These are phyloP conservation scores for Helicoverpa armigera DNA, from an alignment of 1,140 invertebrate genomes.

Conservation along the genomic window DNA sequence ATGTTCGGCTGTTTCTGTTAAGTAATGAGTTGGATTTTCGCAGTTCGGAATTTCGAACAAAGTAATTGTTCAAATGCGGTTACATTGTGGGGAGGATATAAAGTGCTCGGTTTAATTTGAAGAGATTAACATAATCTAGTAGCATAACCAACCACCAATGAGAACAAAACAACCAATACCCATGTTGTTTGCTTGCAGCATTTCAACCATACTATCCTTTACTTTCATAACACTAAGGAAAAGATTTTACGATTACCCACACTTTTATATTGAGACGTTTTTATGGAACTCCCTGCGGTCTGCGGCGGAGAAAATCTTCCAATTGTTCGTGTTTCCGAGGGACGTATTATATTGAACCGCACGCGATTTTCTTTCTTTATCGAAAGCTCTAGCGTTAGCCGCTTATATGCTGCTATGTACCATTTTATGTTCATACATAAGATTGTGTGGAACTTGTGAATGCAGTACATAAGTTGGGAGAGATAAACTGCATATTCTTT, in stretches of 20 bases:
- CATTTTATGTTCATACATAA: not conserved
- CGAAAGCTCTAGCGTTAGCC: not conserved
- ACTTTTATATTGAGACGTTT: conserved; percentile 12
- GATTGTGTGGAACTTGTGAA: not conserved
- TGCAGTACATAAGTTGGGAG: not conserved
- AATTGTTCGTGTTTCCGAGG: conserved; percentile 1
- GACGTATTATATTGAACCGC: not conserved
- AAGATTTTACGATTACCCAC: not conserved
- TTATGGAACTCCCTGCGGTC: conserved; percentile 4
- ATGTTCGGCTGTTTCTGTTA: not conserved
- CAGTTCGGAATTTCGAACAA: not conserved
- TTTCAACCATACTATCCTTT: not conserved
- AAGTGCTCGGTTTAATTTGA: too few species aligned
- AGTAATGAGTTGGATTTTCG: conserved; percentile 7
- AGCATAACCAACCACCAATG: too few species aligned
- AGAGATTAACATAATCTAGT: too few species aligned
- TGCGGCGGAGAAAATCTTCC: conserved; percentile 1
- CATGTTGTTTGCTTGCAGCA: not conserved
- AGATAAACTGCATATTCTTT: not conserved
- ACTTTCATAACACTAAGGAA: not conserved
- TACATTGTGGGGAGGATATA: too few species aligned
- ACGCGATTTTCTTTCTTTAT: conserved; percentile 18
- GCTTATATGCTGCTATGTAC: not conserved
- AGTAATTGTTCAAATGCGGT: not conserved
- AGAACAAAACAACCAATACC: not conserved